Base-by-base conservation (phyloP, 2,113 vertebrate species). In the Condylura cristata region DNA sequence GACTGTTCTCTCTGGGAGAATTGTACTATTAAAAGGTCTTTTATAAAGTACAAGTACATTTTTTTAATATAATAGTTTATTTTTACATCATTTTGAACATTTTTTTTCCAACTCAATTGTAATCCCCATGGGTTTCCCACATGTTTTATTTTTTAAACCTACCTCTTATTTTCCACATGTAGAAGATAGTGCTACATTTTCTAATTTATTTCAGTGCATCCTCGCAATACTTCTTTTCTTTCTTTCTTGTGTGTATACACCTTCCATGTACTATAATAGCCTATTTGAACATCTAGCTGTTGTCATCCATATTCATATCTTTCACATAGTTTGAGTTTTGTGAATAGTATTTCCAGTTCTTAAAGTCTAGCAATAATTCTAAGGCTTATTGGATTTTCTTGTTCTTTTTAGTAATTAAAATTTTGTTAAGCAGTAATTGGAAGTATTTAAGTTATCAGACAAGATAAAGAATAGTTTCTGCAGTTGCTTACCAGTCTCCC, bases 131-230 rank as follows among this genome's bases (percentile, higher is more conserved):
- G n/a, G n/a, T n/a, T n/a, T n/a, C n/a, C n/a, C n/a, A n/a, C n/a
- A 28, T 74, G 22, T 74, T 74, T 88, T 32, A 88, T 60, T 68
- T 83, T 63, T 72, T 24, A 92, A 34, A 78, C 14, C 3, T 46
- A 71, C n/a, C 16, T 76, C 0, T 91, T 89, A 41, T 86, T 89
- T 91, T 72, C 16, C 0, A 74, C 8, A 41, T 74, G 3, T 13
- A 91, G 17, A 90, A 90, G 26, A 48, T 95, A 39, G n/a, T 84
- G 34, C n/a, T 53, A 34, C 18, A 44, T 79, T 94, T 24, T 63
- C 44, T 76, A 2, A 58, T 86, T 44, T 91, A 51, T 93, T 95
- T 85, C 71, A 70, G 0, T 74, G 6, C 8, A 92, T 20, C 16
- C n/a, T 85, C 76, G 65, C 66, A 84, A 44, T 66, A 46, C 9